Percentiles rank a stretch among this genome's conserved stretches.
These are phyloP conservation scores for Agapornis canus DNA, from an alignment of 2,797 vertebrate species.

Conservation along the genomic window DNA sequence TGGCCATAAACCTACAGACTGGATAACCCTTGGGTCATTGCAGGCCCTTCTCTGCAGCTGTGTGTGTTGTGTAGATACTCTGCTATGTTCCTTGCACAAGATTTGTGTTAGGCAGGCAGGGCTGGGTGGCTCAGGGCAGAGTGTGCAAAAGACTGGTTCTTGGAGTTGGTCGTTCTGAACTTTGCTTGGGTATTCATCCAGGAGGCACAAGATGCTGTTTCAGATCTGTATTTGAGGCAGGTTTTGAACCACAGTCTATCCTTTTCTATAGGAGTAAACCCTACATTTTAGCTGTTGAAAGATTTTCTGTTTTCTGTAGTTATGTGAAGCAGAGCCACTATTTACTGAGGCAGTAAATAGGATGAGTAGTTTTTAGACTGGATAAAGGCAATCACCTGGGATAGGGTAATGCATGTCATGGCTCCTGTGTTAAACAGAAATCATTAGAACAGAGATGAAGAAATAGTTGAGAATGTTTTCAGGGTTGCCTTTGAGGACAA, in stretches of 20 bases:
- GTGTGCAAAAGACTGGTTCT: no score
- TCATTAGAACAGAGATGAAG: neutral
- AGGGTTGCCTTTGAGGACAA: neutral
- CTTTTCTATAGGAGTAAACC: neutral
- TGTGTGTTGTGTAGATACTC: neutral
- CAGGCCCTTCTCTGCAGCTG: neutral
- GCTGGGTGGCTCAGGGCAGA: no score
- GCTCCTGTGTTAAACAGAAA: neutral
- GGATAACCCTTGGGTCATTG: neutral
- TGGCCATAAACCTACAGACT: rapidly evolving
- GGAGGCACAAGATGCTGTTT: neutral
- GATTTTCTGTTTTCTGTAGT: no score
- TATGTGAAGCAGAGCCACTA: neutral
- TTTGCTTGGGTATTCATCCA: neutral
- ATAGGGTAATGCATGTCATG: neutral
- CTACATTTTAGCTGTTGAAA: neutral
- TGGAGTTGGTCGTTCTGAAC: neutral
- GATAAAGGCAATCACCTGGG: neutral
- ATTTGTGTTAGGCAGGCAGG: neutral
- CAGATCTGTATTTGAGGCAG: neutral
- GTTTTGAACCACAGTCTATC: neutral
- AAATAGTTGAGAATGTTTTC: neutral
- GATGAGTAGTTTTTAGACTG: neutral
- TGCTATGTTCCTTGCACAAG: neutral
- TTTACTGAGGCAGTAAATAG: neutral